Conservation (phyloP, 1,140 invertebrate species). For the Macrobrachium rosenbergii region DNA sequence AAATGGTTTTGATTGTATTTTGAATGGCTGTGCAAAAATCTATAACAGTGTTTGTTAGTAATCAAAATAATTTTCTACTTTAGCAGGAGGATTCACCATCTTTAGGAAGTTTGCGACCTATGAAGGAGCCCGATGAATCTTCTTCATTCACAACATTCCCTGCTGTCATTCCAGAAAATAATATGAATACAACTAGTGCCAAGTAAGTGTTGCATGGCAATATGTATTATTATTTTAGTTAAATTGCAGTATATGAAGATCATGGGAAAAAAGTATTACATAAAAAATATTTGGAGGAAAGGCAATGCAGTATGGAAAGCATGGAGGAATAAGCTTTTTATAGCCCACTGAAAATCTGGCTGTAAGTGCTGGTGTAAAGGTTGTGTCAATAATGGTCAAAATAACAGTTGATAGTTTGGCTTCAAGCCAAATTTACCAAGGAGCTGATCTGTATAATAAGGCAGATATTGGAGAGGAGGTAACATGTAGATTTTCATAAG, state of each 20-base stretch:
- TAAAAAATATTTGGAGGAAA: not conserved
- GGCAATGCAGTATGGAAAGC: not conserved
- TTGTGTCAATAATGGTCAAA: not conserved
- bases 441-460: no score
- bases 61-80: no score
- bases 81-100: constrained; percentile 41
- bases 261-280: no score
- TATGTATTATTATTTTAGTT: no score
- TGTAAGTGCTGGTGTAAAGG: not conserved
- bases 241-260: no score
- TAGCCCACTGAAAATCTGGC: no score
- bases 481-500: no score
- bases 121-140: constrained; percentile 43
- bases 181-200: constrained; percentile 9
- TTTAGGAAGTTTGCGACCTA: constrained; percentile 21
- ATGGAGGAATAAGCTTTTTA: not conserved
- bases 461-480: no score
- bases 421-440: no score
- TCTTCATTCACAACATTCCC: constrained; percentile 49
- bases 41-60: no score
- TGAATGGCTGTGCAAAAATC: no score
- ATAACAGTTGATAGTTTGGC: not conserved
- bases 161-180: constrained; percentile 36
- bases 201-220: not conserved
- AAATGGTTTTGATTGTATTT: no score